Percentiles rank a stretch among this genome's conserved stretches.
phyloP scores from a whole-genome alignment of 2,113 vertebrate genomes.

The Taxidea taxus region DNA sequence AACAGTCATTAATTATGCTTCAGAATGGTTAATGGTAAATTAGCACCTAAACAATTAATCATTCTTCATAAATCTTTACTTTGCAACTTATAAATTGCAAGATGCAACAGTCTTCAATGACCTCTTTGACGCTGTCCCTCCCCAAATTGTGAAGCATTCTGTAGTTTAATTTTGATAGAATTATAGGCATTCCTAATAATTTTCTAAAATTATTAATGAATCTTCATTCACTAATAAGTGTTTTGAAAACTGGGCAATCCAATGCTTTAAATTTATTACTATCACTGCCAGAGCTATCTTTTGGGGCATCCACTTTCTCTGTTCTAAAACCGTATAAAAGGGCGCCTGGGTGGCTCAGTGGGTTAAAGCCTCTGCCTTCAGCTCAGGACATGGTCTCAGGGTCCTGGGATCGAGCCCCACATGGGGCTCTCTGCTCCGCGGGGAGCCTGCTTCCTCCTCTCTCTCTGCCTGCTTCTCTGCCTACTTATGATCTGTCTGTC shows the following conservation, averaged over 20 bases:
- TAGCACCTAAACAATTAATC: background rate
- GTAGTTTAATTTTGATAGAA: background rate
- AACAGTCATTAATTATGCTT: background rate
- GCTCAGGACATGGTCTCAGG: no score
- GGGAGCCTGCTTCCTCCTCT: no score
- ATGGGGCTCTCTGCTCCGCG: no score
- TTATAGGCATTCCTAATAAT: background rate
- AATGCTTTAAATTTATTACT: background rate
- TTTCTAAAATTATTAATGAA: background rate
- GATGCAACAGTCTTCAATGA: background rate
- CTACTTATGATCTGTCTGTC: no score
- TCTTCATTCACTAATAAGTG: background rate
- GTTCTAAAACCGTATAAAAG: background rate
- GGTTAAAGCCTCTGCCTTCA: no score
- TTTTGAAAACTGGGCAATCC: background rate
- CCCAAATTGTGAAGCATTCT: background rate
- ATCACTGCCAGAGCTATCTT: background rate
- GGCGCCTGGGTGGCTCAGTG: no score
- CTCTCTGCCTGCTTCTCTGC: no score
- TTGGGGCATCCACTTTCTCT: background rate
- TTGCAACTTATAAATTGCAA: background rate
- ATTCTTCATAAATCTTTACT: background rate
- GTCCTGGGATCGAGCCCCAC: no score
- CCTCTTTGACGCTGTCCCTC: fast-evolving
- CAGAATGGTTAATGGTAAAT: background rate